Base-by-base conservation (phyloP, 2,113 vertebrate genomes). In the Pluvianellus socialis region DNA sequence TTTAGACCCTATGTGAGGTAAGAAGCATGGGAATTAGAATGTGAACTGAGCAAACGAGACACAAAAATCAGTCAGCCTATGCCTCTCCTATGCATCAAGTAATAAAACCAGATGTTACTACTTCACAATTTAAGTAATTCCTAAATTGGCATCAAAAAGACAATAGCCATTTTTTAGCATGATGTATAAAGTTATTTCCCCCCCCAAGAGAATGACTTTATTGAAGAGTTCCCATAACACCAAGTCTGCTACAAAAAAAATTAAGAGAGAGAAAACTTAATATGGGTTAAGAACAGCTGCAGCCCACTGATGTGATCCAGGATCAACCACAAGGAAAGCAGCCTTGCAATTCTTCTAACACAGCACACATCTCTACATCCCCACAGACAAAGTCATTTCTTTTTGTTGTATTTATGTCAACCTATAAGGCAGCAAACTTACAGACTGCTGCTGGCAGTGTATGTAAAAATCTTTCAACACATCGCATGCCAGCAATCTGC, bases 401-500 rank as follows among this genome's bases (percentile, higher is more conserved):
- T 97, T 89, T 79, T 91, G 68, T 96, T 90, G 50, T 92, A 94
- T 93, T 95, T 96, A 92, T 95, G 87, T 94, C 96, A 95, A 94
- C 81, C 88, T 97, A 84, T 80, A 96, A 90, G 93, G 90, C 85
- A 94, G 92, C 79, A 92, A 96, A 97, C 88, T 97, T 79, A 94
- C 63, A 83, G 88, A 82, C 79, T 93, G 88, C 28, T 94, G 93
- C 62, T 84, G 97, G 93, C 93, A 95, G 84, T 3, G 27, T 61
- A 95, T 6, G 68, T 72, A 97, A 97, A 97, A 96, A 97, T 94
- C 96, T 98, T 98, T 97, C 97, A 97, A 96, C 97, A 96, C 94
- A 94, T 96, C 83, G 50, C 87, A 95, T 96, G 79, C 96, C 92
- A 88, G 91, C 96, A 97, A 90, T 97, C 96, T 95, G 94, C 61